A percentile compares a stretch with the other conserved stretches of the same genome.
phyloP scores from a whole-genome alignment of 1,140 invertebrate species.

The Papilio dardanus region DNA sequence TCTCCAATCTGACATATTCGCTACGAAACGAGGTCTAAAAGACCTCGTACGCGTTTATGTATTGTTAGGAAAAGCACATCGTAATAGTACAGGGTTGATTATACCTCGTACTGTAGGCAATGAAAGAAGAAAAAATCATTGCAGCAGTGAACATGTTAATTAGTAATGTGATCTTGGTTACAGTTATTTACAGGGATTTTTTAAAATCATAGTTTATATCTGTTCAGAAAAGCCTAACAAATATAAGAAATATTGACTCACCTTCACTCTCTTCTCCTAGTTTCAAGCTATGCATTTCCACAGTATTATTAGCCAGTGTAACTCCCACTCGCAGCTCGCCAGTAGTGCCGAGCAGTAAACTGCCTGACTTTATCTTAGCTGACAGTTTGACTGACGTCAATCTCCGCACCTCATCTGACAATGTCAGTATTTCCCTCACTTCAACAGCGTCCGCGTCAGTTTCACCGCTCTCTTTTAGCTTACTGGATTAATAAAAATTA shows the following conservation, averaged over 20 bases:
- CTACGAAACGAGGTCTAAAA: too few relatives aligned
- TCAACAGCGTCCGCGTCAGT: slow-evolving; percentile 51
- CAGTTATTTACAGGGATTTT: not conserved
- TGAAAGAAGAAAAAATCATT: too few relatives aligned
- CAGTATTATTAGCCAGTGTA: slow-evolving; percentile 86
- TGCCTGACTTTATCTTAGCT: slow-evolving; percentile 87
- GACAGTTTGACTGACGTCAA: slow-evolving; percentile 86
- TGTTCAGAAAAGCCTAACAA: not conserved
- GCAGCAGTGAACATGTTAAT: too few relatives aligned
- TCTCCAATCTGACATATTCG: too few relatives aligned
- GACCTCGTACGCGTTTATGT: too few relatives aligned
- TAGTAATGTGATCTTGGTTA: too few relatives aligned
- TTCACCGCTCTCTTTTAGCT: slow-evolving; percentile 70
- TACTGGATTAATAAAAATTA: slow-evolving; percentile 50
- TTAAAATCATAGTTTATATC: not conserved
- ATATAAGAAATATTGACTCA: slow-evolving; percentile 38
- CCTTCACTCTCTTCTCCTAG: slow-evolving; percentile 80
- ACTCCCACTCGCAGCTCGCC: slow-evolving; percentile 87
- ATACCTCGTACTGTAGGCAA: too few relatives aligned
- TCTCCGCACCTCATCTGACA: slow-evolving; percentile 90
- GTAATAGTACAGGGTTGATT: too few relatives aligned
- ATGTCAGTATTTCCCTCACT: slow-evolving; percentile 69
- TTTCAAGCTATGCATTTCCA: slow-evolving; percentile 85
- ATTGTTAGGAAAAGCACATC: too few relatives aligned
- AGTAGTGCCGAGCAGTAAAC: slow-evolving; percentile 86